Evolutionary conservation across 53 echinoderm and acorn worm genomes (phyloP), one percentile per base, ranked within the genome.

Genomic region (Glandiceps talaboti): DNA sequence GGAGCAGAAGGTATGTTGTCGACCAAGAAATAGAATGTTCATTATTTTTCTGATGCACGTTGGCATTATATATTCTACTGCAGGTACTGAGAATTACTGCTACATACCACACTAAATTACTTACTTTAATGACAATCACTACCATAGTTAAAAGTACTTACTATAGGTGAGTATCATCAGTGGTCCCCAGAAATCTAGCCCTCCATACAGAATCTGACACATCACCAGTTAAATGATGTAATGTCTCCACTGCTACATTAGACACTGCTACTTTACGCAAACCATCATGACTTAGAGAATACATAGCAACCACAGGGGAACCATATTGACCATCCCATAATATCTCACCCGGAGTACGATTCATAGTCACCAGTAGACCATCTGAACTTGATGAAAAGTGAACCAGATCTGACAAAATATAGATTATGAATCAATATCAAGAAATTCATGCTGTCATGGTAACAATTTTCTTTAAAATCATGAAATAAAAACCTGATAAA

Each of bases 291-390:
- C 86, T 79, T 26, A 93, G 86, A 27, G 88, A 86, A 80, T 96
- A 96, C 80, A 93, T 84, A 28, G 89, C 97, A n/a, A 96, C 97
- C 76, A 96, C 97, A 1, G 92, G 97, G 20, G 97, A 96, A 74
- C 91, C 87, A 74, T 96, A 93, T 78, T 85, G 89, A 29, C 81
- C 82, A 27, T 91, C 97, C 92, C 97, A 96, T 25, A 93, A 76
- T 80, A 96, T 90, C 84, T 92, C 93, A 27, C 97, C 93, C 12
- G 89, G 85, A 32, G 72, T 82, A 28, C 85, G 82, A 80, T 96
- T 92, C 74, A 96, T 86, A 31, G 93, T 93, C 1, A 96, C 90
- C 78, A 96, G 84, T 33, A 86, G 88, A 74, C 97, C 97, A 77
- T 96, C 93, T 14, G 86, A 32, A 73, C 88, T 87, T 72, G 97